Evolutionary conservation across 2,888 invertebrate genomes (phyloP).

Genomic region (Drosophila falleni): DNA sequence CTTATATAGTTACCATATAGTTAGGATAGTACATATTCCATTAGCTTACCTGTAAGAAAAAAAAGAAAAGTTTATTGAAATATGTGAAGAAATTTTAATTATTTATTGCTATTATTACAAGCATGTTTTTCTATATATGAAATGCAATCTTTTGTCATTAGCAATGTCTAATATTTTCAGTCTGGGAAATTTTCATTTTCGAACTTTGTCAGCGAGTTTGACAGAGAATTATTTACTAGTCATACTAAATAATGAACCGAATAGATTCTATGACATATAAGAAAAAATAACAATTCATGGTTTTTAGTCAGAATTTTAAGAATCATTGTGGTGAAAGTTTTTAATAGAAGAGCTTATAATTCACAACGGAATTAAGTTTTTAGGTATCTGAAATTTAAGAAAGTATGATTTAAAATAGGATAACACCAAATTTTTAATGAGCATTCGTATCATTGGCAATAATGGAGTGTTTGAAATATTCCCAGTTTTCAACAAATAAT

Average conservation of each 20-base stretch:
- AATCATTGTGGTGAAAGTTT: conserved; percentile 33
- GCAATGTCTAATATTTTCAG: not conserved
- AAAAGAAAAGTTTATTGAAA: conserved; percentile 2
- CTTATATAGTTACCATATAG: conserved; percentile 2
- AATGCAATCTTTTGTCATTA: not conserved
- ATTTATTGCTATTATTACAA: not conserved
- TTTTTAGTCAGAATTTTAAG: not conserved
- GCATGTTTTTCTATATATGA: not conserved
- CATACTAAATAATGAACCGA: conserved; percentile 26
- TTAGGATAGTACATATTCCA: not conserved
- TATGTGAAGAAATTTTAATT: not conserved
- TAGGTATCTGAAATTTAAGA: not conserved
- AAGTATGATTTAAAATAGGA: not conserved
- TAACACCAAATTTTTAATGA: not conserved
- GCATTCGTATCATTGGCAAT: not conserved
- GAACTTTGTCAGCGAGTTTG: not conserved
- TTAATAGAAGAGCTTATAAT: not conserved
- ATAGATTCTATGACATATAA: conserved; percentile 9
- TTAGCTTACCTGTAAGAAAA: conserved; percentile 43
- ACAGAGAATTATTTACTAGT: conserved; percentile 16
- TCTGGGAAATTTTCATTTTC: conserved; percentile 1
- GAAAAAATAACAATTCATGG: conserved; percentile 4
- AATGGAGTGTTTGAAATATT: no score
- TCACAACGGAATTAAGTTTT: conserved; percentile 1
- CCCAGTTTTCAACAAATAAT: not conserved